A percentile compares a stretch with the other conserved stretches of the same genome.
Conservation (phyloP, 2,888 invertebrate species). For the Melipona bicolor region DNA sequence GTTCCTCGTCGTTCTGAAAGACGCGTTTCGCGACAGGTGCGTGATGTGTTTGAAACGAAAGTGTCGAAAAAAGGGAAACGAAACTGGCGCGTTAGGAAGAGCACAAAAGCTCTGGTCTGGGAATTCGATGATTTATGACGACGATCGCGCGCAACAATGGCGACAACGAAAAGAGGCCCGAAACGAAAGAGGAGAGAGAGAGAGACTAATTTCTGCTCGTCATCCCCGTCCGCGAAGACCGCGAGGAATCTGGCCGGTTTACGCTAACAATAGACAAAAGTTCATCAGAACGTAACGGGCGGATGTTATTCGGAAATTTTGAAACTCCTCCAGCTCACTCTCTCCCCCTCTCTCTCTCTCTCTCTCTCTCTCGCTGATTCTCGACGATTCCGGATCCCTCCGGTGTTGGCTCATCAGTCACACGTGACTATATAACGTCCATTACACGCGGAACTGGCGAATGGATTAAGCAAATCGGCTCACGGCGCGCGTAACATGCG, state of each 20-base stretch:
- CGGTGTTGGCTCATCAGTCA: constrained; percentile 66
- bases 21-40: too few species aligned
- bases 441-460: constrained; percentile 65
- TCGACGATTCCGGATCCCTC: constrained; percentile 32
- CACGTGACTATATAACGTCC: constrained; percentile 65
- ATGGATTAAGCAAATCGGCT: constrained; percentile 67
- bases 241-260: constrained; percentile 41
- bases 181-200: background rate
- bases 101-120: background rate
- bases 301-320: constrained; percentile 42
- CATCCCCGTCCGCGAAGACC: constrained; percentile 22
- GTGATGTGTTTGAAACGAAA: too few species aligned
- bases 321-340: constrained; percentile 46
- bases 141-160: constrained; percentile 30
- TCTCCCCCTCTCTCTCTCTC: too few species aligned
- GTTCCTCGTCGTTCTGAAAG: too few species aligned
- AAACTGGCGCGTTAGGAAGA: constrained; percentile 1
- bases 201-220: constrained; percentile 39
- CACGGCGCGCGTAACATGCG: constrained; percentile 57
- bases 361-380: constrained; percentile 6
- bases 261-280: constrained; percentile 55
- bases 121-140: constrained; percentile 49
- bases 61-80: background rate
- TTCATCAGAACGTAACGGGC: constrained; percentile 23
- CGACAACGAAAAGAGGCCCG: constrained; percentile 5